Percentiles rank a stretch among this genome's conserved stretches.
These are phyloP conservation scores for Myiozetetes cayanensis DNA, from an alignment of 2,113 vertebrate species.

Conservation along the genomic window DNA sequence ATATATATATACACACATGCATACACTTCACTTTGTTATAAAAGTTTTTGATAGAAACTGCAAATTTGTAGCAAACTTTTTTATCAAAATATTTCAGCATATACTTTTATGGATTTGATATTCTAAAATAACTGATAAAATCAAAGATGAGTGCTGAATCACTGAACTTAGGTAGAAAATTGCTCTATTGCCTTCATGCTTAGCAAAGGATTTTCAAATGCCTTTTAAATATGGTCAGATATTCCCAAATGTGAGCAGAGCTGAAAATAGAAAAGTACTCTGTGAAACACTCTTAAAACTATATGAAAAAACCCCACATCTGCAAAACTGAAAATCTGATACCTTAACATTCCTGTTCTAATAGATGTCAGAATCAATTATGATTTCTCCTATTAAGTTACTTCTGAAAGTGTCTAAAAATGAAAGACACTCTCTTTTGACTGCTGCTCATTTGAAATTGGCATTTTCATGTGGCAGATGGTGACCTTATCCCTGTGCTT, in stretches of 20 bases:
- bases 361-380: constrained; percentile 48
- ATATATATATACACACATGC: too few relatives aligned
- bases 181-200: neutral
- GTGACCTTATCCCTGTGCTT: constrained; percentile 79
- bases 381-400: constrained; percentile 43
- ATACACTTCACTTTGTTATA: neutral
- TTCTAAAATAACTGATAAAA: neutral
- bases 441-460: constrained; percentile 76
- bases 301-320: neutral
- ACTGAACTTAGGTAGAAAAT: neutral
- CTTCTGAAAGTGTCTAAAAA: constrained; percentile 50
- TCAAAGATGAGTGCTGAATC: neutral
- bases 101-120: neutral
- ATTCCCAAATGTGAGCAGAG: neutral
- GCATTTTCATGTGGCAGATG: constrained; percentile 86
- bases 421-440: constrained; percentile 56
- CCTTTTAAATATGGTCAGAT: neutral
- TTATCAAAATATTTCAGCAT: neutral
- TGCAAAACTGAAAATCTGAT: constrained; percentile 48
- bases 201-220: neutral
- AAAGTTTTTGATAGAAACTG: neutral
- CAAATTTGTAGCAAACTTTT: neutral
- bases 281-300: neutral
- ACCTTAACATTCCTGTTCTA: constrained; percentile 28
- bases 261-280: neutral